These are phyloP conservation scores for Channa argus DNA, from an alignment of 2,113 vertebrate genomes.

Conservation along the genomic window DNA sequence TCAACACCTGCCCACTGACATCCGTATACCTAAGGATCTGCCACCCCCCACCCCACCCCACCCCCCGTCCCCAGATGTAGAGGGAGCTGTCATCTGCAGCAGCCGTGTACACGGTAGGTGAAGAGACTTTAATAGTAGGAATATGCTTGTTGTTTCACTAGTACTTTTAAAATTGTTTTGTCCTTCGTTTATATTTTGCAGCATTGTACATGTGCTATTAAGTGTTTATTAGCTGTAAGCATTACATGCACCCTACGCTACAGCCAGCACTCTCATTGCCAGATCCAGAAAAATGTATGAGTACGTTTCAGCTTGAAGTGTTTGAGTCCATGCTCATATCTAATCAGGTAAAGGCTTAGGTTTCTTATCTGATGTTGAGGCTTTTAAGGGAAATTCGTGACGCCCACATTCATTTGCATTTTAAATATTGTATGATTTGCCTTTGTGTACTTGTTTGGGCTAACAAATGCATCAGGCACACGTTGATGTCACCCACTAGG, in stretches of 20 bases:
- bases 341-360: conserved; percentile 33
- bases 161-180: background rate
- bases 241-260: background rate
- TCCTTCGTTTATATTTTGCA: background rate
- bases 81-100: conserved; percentile 73
- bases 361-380: conserved; percentile 45
- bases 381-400: conserved; percentile 10
- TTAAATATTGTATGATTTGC: background rate
- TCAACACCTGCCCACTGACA: conserved; percentile 44
- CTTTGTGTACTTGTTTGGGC: background rate
- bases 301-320: conserved; percentile 26
- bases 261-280: conserved; percentile 1
- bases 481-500: background rate
- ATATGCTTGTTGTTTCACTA: background rate
- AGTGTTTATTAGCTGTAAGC: background rate
- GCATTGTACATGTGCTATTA: background rate
- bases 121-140: background rate
- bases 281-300: conserved; percentile 19
- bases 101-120: conserved; percentile 73
- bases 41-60: conserved; percentile 16
- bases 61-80: conserved; percentile 75
- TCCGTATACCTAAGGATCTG: conserved; percentile 62
- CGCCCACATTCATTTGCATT: conserved; percentile 40
- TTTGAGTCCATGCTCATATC: conserved; percentile 33
- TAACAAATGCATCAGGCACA: conserved; percentile 3